Evolutionary conservation across 2,113 vertebrate species (phyloP), one percentile per base, ranked within the genome.

Genomic region (Passer montanus): DNA sequence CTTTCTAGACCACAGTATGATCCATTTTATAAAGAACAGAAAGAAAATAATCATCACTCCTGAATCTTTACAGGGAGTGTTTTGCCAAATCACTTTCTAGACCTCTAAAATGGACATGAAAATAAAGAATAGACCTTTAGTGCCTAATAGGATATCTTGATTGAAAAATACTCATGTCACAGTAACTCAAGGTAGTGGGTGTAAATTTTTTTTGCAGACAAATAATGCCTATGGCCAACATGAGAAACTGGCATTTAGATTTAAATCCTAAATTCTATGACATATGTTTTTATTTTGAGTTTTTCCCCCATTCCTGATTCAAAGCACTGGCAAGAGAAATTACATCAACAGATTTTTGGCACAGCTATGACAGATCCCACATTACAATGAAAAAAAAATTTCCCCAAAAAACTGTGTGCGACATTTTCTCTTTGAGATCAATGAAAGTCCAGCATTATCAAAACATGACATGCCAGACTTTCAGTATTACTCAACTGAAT

Each of bases 341-440:
- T 60, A 50, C 66, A 93, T 95, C 91, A 95, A 92, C 95, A 97
- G 89, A 95, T 97, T 97, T 96, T 95, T 97, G 96, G 95, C 93
- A 95, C 41, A 69, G 70, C 53, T 84, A 91, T 94, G 91, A 95
- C 93, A 95, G 95, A 87, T 97, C 77, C 95, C 81, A 97, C 84
- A 92, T 84, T 87, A 94, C 64, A 75, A 89, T 60, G 26, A 88
- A 75, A 77, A 76, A 70, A 92, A 84, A 87, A 73, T 9, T 23
- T 7, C 37, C 68, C 47, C 31, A 37, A 2, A 85, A 92, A 96
- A 28, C 19, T 0, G 0, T 23, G 43, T 66, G 44, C 23, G 46
- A 91, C 89, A 93, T 93, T 97, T 94, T 95, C 62, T 84, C 59
- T 79, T 58, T 73, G 44, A 85, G 74, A 89, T 14, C 87, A 93